Conservation (phyloP, 2,797 vertebrate species). For the Peromyscus eremicus region DNA sequence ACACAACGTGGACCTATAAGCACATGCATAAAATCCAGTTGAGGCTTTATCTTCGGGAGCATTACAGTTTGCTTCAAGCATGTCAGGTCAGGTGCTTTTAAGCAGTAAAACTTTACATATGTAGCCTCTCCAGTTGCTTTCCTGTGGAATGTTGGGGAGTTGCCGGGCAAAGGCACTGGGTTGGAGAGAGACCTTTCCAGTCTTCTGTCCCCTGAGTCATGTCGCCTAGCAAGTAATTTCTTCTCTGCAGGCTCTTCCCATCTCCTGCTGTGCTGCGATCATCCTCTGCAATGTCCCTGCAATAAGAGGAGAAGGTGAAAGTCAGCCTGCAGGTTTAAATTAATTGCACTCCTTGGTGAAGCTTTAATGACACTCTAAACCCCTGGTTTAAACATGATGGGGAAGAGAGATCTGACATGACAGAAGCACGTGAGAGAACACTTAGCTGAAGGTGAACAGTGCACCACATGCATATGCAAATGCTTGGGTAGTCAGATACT, state of each 20-base stretch:
- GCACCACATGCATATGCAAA: slow-evolving; percentile 39
- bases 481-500: not conserved
- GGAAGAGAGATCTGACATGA: slow-evolving; percentile 67
- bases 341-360: slow-evolving; percentile 78
- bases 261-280: slow-evolving; percentile 53
- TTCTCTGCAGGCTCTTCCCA: not conserved
- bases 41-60: not conserved
- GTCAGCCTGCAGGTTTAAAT: slow-evolving; percentile 82
- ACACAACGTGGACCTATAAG: not conserved
- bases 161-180: not conserved
- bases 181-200: slow-evolving; percentile 39
- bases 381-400: slow-evolving; percentile 74
- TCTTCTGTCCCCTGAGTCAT: not conserved
- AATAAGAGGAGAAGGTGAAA: slow-evolving; percentile 78
- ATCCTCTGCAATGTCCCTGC: slow-evolving; percentile 53
- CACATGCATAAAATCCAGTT: not conserved
- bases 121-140: slow-evolving; percentile 19
- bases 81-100: not conserved
- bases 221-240: not conserved
- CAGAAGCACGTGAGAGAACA: slow-evolving; percentile 48
- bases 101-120: not conserved
- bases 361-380: slow-evolving; percentile 69
- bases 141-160: not conserved
- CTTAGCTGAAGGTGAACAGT: slow-evolving; percentile 45
- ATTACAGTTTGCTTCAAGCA: not conserved